Conservation (phyloP, 2,888 invertebrate species). For the Pterobdella sp. region DNA sequence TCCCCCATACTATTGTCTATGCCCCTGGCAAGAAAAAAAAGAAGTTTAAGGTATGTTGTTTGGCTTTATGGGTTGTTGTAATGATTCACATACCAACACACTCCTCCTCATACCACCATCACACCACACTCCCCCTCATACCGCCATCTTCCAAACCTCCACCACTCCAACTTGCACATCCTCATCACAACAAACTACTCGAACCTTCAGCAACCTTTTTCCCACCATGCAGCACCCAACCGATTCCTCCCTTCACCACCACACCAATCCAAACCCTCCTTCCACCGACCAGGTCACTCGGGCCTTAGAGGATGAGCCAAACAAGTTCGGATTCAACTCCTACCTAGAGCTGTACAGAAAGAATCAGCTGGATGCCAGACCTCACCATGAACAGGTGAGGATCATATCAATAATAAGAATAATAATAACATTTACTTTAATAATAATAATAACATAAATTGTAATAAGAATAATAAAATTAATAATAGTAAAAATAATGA, state of each 20-base stretch:
- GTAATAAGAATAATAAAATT: conserved; percentile 12
- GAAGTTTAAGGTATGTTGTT: conserved; percentile 26
- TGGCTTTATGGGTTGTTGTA: too few species aligned
- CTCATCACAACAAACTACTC: neutral
- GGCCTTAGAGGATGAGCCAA: conserved; percentile 21
- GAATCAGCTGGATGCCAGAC: conserved; percentile 2
- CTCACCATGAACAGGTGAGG: neutral
- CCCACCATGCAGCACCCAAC: neutral
- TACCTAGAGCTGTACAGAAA: conserved; percentile 27
- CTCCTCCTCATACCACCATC: neutral
- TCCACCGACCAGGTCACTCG: neutral
- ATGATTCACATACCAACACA: too few species aligned
- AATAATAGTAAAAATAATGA: conserved; percentile 4
- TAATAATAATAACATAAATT: conserved; percentile 21
- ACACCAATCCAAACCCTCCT: neutral
- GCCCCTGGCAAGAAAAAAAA: conserved; percentile 28
- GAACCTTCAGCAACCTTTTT: neutral
- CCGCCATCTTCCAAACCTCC: neutral
- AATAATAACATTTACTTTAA: neutral
- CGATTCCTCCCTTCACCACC: neutral
- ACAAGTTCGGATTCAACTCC: conserved; percentile 24
- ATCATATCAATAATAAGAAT: conserved; percentile 9
- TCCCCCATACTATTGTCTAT: conserved; percentile 23
- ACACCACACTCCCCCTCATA: neutral
- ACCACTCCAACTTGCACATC: neutral